Conservation (phyloP, 2,113 vertebrate species). For the Eonycteris spelaea region DNA sequence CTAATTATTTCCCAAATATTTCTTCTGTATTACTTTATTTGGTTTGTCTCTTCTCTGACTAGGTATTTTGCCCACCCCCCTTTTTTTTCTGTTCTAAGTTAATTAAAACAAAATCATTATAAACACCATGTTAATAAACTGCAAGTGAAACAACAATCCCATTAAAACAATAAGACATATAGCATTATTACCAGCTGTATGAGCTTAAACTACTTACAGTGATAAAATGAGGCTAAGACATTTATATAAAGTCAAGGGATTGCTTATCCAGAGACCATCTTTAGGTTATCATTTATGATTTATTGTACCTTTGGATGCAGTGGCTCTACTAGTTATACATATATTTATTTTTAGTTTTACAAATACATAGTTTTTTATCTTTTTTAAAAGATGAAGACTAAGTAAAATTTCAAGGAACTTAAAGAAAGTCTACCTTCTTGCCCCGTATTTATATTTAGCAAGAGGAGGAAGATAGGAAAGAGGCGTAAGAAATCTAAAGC, state of each 20-base stretch:
- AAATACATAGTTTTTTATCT: not conserved
- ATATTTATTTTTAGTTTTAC: not conserved
- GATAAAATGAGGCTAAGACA: not conserved
- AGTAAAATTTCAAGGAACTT: not conserved
- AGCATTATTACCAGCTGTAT: not conserved
- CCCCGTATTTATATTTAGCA: not conserved
- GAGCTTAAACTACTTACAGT: not conserved
- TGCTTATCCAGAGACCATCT: not conserved
- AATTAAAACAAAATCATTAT: not conserved
- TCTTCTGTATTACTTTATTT: not conserved
- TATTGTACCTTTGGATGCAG: not conserved
- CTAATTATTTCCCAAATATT: not conserved
- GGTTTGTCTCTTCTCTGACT: not conserved
- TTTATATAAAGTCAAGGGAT: not conserved
- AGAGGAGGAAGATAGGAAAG: not conserved
- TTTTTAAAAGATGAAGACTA: constrained; percentile 15
- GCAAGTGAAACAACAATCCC: not conserved
- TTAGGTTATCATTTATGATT: not conserved
- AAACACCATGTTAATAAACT: not conserved
- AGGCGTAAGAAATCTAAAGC: not conserved
- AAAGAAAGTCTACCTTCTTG: not conserved
- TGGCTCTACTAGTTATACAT: not conserved
- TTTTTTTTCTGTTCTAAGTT: not conserved
- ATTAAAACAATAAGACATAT: constrained; percentile 27
- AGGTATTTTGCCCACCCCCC: not conserved